Evolutionary conservation across 1,140 invertebrate species (phyloP).

Genomic region (Drosophila ogumai): DNA sequence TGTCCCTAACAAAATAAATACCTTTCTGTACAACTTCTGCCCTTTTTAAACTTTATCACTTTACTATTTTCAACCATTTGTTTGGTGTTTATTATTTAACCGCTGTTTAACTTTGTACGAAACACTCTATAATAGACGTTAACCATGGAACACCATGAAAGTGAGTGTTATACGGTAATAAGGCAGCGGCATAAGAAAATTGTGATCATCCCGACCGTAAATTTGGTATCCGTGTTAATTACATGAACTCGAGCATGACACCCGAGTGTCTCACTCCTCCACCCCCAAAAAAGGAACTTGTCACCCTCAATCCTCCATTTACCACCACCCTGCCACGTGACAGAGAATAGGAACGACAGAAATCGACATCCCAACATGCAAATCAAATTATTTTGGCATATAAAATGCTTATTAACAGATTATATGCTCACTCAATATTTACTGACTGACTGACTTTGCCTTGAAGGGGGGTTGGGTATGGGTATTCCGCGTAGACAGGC

Average conservation of each 20-base stretch:
- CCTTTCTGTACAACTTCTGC: too few species aligned
- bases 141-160: constrained; percentile 28
- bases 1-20: too few species aligned
- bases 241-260: constrained; percentile 52
- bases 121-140: constrained; percentile 20
- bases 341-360: constrained; percentile 27
- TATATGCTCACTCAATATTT: constrained; percentile 56
- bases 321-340: background rate
- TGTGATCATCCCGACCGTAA: constrained; percentile 52
- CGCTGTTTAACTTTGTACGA: constrained; percentile 1
- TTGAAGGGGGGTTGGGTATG: background rate
- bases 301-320: background rate
- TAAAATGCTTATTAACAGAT: constrained; percentile 72
- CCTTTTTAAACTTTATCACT: too few species aligned
- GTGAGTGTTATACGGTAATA: constrained; percentile 38
- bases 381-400: constrained; percentile 81
- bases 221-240: constrained; percentile 51
- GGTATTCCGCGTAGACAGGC: background rate
- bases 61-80: too few species aligned
- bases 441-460: constrained; percentile 35
- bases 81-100: constrained; percentile 1
- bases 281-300: background rate
- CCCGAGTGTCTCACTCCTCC: constrained; percentile 6
- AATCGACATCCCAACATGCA: constrained; percentile 56
- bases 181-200: constrained; percentile 47